These are phyloP conservation scores for Hermatobates lingyangjiaoensis DNA, from an alignment of 1,140 invertebrate genomes.

Conservation along the genomic window DNA sequence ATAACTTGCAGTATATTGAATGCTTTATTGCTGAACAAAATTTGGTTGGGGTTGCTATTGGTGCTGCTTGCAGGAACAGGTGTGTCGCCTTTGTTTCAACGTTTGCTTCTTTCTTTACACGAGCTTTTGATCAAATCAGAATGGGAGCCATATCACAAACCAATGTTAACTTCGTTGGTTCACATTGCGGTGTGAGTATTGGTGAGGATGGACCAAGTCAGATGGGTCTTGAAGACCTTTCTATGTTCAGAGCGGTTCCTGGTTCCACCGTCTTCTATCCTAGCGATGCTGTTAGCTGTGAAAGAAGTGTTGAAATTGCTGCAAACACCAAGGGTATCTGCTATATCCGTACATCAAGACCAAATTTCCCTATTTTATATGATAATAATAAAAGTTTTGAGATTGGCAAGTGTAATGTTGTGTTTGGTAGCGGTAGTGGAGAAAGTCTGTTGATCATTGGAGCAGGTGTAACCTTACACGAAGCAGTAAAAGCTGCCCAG, in stretches of 20 bases:
- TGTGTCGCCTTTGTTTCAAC: constrained; percentile 86
- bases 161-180: constrained; percentile 88
- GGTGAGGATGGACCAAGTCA: constrained; percentile 98
- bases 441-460: constrained; percentile 73
- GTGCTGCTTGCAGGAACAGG: constrained; percentile 70
- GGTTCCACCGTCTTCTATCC: constrained; percentile 91
- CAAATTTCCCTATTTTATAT: constrained; percentile 76
- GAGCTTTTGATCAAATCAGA: constrained; percentile 92
- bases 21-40: constrained; percentile 99
- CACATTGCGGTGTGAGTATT: constrained; percentile 89
- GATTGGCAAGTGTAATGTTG: constrained; percentile 41
- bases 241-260: constrained; percentile 85
- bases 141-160: constrained; percentile 98
- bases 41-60: constrained; percentile 87
- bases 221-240: constrained; percentile 96
- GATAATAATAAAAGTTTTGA: constrained; percentile 51
- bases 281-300: constrained; percentile 81
- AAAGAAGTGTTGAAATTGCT: constrained; percentile 84
- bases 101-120: constrained; percentile 92
- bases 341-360: constrained; percentile 88
- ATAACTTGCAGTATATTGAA: constrained; percentile 69
- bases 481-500: constrained; percentile 72
- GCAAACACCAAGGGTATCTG: constrained; percentile 91
- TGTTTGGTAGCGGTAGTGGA: constrained; percentile 33
- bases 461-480: constrained; percentile 80